Base-by-base conservation (phyloP, 2,797 vertebrate genomes). In the Avahi laniger region DNA sequence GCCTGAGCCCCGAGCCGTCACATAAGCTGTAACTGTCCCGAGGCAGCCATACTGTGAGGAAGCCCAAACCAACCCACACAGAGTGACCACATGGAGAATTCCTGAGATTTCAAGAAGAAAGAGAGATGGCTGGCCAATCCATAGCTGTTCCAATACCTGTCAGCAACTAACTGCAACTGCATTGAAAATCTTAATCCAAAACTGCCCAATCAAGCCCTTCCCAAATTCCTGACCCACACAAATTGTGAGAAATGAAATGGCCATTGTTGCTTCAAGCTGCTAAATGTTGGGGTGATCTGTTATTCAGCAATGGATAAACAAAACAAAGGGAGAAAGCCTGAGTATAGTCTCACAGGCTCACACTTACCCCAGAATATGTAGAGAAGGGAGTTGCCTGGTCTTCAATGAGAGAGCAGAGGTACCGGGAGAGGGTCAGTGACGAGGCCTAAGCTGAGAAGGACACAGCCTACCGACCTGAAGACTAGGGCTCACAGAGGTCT, bases 281-380 rank as follows among this genome's bases (percentile, higher is more conserved):
- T 73, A 20, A 57, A 43, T 52, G 50, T 26, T 80, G 57, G 41
- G 46, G 30, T 90, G 41, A 24, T 52, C 46, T n/a, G 26, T 63
- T 52, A 13, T 9, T 12, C n/a, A 50, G 48, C 28, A 24, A 18
- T 11, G 5, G 17, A 24, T 18, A 57, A 46, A 1, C 1, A 89
- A 4, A 18, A 28, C 67, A 46, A 17, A 30, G 15, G 18, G 4
- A 11, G 14, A 57, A 54, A 22, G 22, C 13, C 75, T 57, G 24
- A 35, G 41, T 2, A 26, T 0, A 11, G 35, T 20, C 35, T 46
- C 46, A 24, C 14, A 52, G 85, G 46, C 12, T 35, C 63, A 30
- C 2, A 10, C 15, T 48, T 6, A 18, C 20, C 15, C 11, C 35
- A 70, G 20, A 30, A 63, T 0, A 1, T 12, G 7, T 3, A 59